A percentile compares a stretch with the other conserved stretches of the same genome.
phyloP scores from a whole-genome alignment of 2,888 invertebrate species.

The Acrobasis suavella region DNA sequence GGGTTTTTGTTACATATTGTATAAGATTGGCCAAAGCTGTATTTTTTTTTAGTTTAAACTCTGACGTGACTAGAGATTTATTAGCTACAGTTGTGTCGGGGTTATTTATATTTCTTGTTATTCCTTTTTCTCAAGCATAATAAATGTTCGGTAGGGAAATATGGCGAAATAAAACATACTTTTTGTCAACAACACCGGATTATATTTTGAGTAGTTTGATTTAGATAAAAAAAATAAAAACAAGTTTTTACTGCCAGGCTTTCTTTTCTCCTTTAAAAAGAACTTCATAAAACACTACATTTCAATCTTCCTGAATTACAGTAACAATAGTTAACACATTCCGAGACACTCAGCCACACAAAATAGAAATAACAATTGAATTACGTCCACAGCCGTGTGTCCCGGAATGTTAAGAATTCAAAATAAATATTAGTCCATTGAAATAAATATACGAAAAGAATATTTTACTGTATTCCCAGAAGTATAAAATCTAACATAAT shows the following conservation, averaged over 20 bases:
- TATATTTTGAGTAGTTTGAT: conserved; percentile 47
- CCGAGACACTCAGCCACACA: background rate
- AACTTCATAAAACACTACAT: background rate
- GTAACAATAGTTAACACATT: background rate
- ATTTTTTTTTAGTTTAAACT: too few species aligned
- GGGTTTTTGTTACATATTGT: too few species aligned
- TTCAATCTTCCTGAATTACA: background rate
- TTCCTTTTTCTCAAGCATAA: too few species aligned
- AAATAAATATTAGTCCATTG: too few species aligned
- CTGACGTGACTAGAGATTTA: too few species aligned
- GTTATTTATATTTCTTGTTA: too few species aligned
- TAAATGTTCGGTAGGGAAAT: conserved; percentile 21
- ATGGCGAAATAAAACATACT: conserved; percentile 41
- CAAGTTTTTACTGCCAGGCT: conserved; percentile 4
- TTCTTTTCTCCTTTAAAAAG: background rate
- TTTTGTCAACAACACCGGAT: conserved; percentile 60
- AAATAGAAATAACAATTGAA: too few species aligned
- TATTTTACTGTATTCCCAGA: background rate
- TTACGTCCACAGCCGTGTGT: too few species aligned
- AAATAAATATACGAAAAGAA: too few species aligned
- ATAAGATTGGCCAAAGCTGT: too few species aligned
- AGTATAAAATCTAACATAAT: background rate
- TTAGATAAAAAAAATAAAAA: conserved; percentile 28
- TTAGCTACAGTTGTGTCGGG: too few species aligned
- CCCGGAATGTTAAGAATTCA: too few species aligned